phyloP scores from a whole-genome alignment of 2,888 invertebrate species.

The Agrilus mali region DNA sequence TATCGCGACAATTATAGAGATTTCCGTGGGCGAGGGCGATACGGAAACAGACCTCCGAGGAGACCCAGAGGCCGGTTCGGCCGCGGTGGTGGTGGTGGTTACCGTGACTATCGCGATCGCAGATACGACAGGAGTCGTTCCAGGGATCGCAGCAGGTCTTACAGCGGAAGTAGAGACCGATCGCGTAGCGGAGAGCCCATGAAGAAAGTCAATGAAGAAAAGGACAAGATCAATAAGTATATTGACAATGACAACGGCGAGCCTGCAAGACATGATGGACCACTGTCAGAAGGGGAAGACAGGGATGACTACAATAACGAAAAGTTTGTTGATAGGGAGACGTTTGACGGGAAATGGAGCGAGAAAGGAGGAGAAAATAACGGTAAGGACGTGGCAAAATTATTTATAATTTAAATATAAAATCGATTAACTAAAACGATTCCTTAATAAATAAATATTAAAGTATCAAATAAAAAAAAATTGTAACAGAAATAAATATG shows the following conservation, averaged over 20 bases:
- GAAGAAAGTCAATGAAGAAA: slow-evolving; percentile 39
- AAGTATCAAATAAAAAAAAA: no score
- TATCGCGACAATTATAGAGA: slow-evolving; percentile 21
- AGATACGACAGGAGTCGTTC: slow-evolving; percentile 50
- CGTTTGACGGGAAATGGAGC: slow-evolving; percentile 54
- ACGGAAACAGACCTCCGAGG: slow-evolving; percentile 20
- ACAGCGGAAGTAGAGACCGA: slow-evolving; percentile 40
- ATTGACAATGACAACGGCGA: slow-evolving; percentile 30
- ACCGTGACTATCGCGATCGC: slow-evolving; percentile 56
- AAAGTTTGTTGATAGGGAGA: slow-evolving; percentile 45
- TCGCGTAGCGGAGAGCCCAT: slow-evolving; percentile 32
- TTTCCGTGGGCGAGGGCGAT: slow-evolving; percentile 28
- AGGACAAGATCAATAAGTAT: slow-evolving; percentile 47
- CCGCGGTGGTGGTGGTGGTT: slow-evolving; percentile 34
- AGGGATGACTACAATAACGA: slow-evolving; percentile 37
- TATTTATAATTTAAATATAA: no score
- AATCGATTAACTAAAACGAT: no score
- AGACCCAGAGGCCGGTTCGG: slow-evolving; percentile 26
- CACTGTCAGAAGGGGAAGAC: slow-evolving; percentile 46
- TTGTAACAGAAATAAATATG: no score
- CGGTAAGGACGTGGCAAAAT: slow-evolving; percentile 7
- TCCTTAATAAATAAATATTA: no score
- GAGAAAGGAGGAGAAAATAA: slow-evolving; percentile 37
- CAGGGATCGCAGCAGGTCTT: slow-evolving; percentile 31
- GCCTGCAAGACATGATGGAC: slow-evolving; percentile 39